These are phyloP conservation scores for Dreissena polymorpha DNA, from an alignment of 1,140 invertebrate species.

Conservation along the genomic window DNA sequence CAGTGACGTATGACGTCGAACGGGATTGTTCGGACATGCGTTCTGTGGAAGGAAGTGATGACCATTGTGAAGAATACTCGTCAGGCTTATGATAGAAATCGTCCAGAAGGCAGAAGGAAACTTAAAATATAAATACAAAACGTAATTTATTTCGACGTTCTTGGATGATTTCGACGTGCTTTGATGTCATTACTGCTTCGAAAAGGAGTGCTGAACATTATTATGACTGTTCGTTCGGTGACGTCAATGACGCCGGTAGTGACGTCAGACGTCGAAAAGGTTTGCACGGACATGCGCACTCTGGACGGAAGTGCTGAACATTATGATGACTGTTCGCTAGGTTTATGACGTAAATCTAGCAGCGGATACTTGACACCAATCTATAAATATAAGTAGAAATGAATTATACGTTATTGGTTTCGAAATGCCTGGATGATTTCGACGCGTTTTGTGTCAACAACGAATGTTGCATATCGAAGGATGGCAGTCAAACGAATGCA, in stretches of 20 bases:
- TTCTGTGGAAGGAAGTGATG: background rate
- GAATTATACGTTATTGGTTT: background rate
- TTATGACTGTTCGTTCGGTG: too few relatives aligned
- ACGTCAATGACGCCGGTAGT: too few relatives aligned
- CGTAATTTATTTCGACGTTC: background rate
- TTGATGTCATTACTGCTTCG: too few relatives aligned
- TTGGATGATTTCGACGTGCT: background rate
- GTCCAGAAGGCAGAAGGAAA: background rate
- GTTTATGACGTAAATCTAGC: too few relatives aligned
- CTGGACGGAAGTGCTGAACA: too few relatives aligned
- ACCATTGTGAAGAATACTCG: background rate
- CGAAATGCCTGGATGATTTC: background rate
- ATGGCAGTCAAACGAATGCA: too few relatives aligned
- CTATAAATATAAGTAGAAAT: background rate
- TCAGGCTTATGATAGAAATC: background rate
- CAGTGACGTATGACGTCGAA: background rate
- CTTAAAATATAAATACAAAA: background rate
- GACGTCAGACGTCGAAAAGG: too few relatives aligned
- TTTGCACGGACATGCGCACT: too few relatives aligned
- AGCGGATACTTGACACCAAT: too few relatives aligned
- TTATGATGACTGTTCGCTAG: too few relatives aligned
- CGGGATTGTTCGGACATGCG: slow-evolving; percentile 15
- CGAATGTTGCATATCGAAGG: too few relatives aligned
- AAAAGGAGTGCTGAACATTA: too few relatives aligned
- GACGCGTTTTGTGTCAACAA: background rate